Evolutionary conservation across 2,888 invertebrate species (phyloP).

Genomic region (Spilarctia lutea): DNA sequence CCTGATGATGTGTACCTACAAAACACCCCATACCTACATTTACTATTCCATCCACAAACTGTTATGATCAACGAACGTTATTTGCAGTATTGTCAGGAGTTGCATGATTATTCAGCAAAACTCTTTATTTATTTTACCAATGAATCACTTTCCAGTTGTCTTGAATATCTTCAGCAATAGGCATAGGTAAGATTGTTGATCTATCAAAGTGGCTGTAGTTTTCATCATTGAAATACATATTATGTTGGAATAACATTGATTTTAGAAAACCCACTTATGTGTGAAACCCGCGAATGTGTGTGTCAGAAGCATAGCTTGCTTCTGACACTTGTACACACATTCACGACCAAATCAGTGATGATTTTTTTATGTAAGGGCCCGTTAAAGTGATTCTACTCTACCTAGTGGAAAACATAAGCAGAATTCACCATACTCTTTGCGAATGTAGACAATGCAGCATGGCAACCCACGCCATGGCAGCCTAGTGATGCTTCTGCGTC

Average conservation of each 20-base stretch:
- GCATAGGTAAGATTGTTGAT: not conserved
- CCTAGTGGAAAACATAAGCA: no score
- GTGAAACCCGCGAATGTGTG: no score
- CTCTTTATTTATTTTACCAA: not conserved
- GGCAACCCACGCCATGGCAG: no score
- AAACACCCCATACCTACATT: constrained; percentile 49
- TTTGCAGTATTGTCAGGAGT: constrained; percentile 25
- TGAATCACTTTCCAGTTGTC: not conserved
- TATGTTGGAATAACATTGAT: not conserved
- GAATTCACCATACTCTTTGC: no score
- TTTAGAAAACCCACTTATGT: no score
- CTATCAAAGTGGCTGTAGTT: not conserved
- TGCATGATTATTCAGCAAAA: constrained; percentile 7
- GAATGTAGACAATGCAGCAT: no score
- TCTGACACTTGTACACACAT: no score
- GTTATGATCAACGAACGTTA: constrained; percentile 37
- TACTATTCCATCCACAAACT: constrained; percentile 53
- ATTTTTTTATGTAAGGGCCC: no score
- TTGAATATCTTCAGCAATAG: not conserved
- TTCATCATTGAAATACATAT: not conserved
- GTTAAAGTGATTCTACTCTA: no score
- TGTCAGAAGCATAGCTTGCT: no score
- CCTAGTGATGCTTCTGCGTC: no score
- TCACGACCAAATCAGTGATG: no score
- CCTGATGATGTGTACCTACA: constrained; percentile 53